phyloP scores from a whole-genome alignment of 2,113 vertebrate genomes.

The Daphoenositta chrysoptera region DNA sequence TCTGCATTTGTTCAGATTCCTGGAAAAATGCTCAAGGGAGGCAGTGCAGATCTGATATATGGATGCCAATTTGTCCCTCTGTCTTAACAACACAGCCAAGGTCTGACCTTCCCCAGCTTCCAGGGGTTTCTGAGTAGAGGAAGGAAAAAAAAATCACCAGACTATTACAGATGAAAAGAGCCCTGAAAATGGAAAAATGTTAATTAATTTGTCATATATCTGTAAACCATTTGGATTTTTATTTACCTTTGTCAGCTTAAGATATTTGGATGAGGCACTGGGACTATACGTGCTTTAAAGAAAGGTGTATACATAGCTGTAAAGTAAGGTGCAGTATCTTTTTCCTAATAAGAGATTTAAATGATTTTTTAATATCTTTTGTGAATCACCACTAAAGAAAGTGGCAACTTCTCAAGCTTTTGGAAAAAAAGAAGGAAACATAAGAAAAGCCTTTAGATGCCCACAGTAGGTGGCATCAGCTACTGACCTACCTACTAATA shows the following conservation, averaged over 20 bases:
- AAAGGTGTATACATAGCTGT: background rate
- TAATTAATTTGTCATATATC: background rate
- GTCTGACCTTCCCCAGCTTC: constrained; percentile 14
- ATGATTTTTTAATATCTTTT: constrained; percentile 45
- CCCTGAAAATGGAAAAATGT: background rate
- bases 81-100: constrained; percentile 1
- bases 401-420: constrained; percentile 52
- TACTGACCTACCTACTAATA: constrained; percentile 71
- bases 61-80: constrained; percentile 12
- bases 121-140: background rate
- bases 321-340: background rate
- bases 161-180: background rate
- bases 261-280: background rate
- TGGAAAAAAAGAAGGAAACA: constrained; percentile 39
- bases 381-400: constrained; percentile 38
- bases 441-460: constrained; percentile 66
- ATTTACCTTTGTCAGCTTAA: background rate
- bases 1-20: background rate
- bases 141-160: background rate
- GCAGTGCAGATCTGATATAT: background rate
- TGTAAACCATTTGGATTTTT: background rate
- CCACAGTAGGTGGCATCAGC: constrained; percentile 70
- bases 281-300: background rate
- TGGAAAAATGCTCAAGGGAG: constrained; percentile 15
- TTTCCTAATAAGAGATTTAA: constrained; percentile 4